Conservation (phyloP, 2,888 invertebrate genomes). For the Saturnia japonica region DNA sequence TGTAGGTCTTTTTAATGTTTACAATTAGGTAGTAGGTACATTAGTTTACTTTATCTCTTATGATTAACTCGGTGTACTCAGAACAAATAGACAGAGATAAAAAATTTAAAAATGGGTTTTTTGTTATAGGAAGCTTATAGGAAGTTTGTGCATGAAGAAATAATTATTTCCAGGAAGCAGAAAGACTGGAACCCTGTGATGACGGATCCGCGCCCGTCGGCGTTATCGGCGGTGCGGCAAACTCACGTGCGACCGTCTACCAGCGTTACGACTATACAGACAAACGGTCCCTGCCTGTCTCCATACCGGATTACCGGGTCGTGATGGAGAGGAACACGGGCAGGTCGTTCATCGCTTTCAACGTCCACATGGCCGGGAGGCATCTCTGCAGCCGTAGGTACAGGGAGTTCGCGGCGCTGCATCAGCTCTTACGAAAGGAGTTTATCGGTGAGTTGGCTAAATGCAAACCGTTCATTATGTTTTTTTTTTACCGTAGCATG, state of each 20-base stretch:
- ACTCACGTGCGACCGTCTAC: constrained; percentile 72
- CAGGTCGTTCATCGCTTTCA: constrained; percentile 96
- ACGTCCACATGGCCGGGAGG: constrained; percentile 99
- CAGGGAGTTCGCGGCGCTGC: constrained; percentile 95
- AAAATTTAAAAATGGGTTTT: too few relatives aligned
- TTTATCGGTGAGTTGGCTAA: constrained; percentile 85
- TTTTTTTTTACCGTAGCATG: too few relatives aligned
- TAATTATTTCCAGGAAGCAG: constrained; percentile 84
- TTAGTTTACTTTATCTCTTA: too few relatives aligned
- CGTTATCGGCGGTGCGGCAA: constrained; percentile 73
- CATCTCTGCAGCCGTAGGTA: constrained; percentile 98
- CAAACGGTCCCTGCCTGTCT: constrained; percentile 93
- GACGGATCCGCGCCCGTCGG: constrained; percentile 81
- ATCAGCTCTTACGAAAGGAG: constrained; percentile 94
- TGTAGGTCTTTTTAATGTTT: too few relatives aligned
- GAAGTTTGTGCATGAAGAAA: too few relatives aligned
- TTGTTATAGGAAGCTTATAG: too few relatives aligned
- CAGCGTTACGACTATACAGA: constrained; percentile 95
- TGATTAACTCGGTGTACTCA: too few relatives aligned
- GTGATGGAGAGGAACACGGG: constrained; percentile 91
- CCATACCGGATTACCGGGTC: constrained; percentile 97
- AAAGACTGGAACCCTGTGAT: constrained; percentile 91
- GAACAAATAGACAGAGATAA: too few relatives aligned
- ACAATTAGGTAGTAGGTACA: too few relatives aligned
- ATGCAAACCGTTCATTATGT: not conserved